Evolutionary conservation across 2,888 invertebrate species (phyloP), one percentile per base, ranked within the genome.

Genomic region (Epiblema foenella): DNA sequence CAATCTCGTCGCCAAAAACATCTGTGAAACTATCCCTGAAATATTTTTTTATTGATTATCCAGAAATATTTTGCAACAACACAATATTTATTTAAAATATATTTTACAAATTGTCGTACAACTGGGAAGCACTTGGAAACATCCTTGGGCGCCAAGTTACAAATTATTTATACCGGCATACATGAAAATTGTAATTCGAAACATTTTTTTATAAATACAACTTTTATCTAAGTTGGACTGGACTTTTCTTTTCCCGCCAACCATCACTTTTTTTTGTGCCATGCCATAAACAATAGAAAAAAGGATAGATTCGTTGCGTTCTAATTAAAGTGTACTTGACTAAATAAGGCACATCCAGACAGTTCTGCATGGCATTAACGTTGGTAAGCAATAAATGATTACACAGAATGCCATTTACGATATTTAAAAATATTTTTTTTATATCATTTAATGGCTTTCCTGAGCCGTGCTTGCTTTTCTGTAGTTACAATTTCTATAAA

Each of bases 21-120:
- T 92, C 91, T 49, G 91, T 90, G 73, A 91, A 91, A 58, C 79
- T 85, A 15, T 78, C 76, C 57, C 91, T 92, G 75, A 76, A 83
- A 76, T 68, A 69, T 10, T 37, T 62, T 68, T 46, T 60, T 58
- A 62, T 10, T 57, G 46, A 46, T 60, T 51, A 60, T 46, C 49
- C 42, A 60, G 58, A 75, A 79, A 33, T n/a, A 46, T n/a, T 46
- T 46, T 8, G 46, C 15, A 15, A 42, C 24, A 17, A 58, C 17
- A 37, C 1, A 0, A 17, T 17, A 11, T 9, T 11, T 17, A 11
- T 9, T 11, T 39, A 4, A 15, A 17, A 49, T 24, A 39, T 46
- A 51, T 17, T 17, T 51, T 7, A 17, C 12, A 65, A 63, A 37
- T 10, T 10, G 11, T 46, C 70, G 54, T 66, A 59, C 65, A 70